Percentiles rank a stretch among this genome's conserved stretches.
phyloP scores from a whole-genome alignment of 2,888 invertebrate species.

The Synanthedon vespiformis region DNA sequence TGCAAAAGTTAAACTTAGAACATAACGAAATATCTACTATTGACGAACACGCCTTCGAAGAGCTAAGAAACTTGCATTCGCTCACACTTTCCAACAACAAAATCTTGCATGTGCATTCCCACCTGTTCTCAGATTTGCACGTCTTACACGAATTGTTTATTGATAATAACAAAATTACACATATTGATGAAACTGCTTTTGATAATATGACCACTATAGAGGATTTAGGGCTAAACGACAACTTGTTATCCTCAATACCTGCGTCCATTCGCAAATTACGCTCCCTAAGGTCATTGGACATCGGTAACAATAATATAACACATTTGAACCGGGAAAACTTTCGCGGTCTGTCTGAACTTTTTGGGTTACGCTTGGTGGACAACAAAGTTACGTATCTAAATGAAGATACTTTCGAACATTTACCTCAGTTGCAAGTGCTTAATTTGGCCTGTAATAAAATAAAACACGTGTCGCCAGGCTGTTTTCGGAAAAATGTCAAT shows the following conservation, averaged over 20 bases:
- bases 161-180: slow-evolving; percentile 78
- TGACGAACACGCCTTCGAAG: slow-evolving; percentile 79
- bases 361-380: slow-evolving; percentile 82
- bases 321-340: slow-evolving; percentile 79
- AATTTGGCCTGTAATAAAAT: slow-evolving; percentile 86
- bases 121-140: slow-evolving; percentile 78
- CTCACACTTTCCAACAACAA: slow-evolving; percentile 80
- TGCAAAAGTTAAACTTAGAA: slow-evolving; percentile 81
- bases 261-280: slow-evolving; percentile 75
- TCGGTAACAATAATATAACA: slow-evolving; percentile 84
- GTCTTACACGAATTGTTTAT: slow-evolving; percentile 79
- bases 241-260: slow-evolving; percentile 76
- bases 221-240: slow-evolving; percentile 80
- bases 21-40: slow-evolving; percentile 77
- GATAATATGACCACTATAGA: slow-evolving; percentile 82
- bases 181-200: slow-evolving; percentile 77
- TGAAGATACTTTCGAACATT: slow-evolving; percentile 78
- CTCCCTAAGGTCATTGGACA: slow-evolving; percentile 80
- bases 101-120: slow-evolving; percentile 74
- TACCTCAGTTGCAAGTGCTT: slow-evolving; percentile 81
- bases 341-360: slow-evolving; percentile 78
- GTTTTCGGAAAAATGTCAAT: slow-evolving; percentile 79
- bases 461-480: slow-evolving; percentile 77
- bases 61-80: slow-evolving; percentile 81
- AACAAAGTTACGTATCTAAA: slow-evolving; percentile 82